Evolutionary conservation across 2,797 vertebrate species (phyloP), one percentile per base, ranked within the genome.

Genomic region (Amblyopsis hoosieri): DNA sequence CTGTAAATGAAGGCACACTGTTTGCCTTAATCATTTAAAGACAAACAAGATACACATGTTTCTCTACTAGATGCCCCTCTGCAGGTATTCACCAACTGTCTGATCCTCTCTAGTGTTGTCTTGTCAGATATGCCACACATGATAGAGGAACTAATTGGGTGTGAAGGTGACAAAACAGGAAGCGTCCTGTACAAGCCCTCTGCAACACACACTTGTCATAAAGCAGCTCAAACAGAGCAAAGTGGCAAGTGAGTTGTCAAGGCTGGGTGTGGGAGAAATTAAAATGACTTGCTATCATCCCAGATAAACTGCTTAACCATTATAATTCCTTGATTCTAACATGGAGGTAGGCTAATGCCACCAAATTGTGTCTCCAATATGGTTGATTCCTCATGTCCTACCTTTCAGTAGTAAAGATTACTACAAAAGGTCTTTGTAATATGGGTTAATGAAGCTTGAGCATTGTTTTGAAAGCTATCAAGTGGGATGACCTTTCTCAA

Each of bases 111-210:
- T 52, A 58, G 54, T 54, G 61, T 72, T 62, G 62, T 69, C 78
- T 87, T 77, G 82, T 89, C 87, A 87, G 79, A 80, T 87, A 79
- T 76, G 85, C 68, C 75, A 75, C 59, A 64, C 75, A 79, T 85
- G 77, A 81, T 80, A 73, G 69, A 45, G 57, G 66, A 82, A 64
- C 82, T 88, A 91, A 87, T 88, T 89, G 78, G 74, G 72, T 84
- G 69, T 91, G 85, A 90, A 90, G 80, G 81, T 89, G 82, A 87
- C 75, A 85, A 90, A 86, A 79, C 78, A 82, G 85, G 67, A 87
- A 77, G 75, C 76, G 76, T 82, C 70, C 60, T 52, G 60, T 79
- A 83, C 74, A 84, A 84, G 71, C 73, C 70, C 80, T 80, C 66
- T 78, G 81, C 72, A 84, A 67, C 72, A 75, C 72, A 79, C 69